Evolutionary conservation across 2,797 vertebrate genomes (phyloP).

Genomic region (Helostoma temminkii): DNA sequence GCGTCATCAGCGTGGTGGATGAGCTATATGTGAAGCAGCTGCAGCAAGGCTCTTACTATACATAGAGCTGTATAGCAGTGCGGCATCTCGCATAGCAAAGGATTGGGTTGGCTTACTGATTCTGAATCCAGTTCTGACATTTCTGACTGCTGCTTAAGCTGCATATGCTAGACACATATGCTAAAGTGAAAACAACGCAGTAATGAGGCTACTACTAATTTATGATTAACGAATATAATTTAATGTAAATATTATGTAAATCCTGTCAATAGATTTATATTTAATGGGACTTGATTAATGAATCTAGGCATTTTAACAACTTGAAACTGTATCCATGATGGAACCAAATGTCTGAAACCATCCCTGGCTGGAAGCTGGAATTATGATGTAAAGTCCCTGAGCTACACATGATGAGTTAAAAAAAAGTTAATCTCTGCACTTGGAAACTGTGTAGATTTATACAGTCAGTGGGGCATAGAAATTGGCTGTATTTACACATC

Average conservation of each 20-base stretch:
- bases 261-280: neutral
- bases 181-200: too few species aligned
- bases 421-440: constrained; percentile 25
- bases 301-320: neutral
- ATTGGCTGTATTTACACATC: constrained; percentile 57
- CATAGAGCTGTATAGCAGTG: too few species aligned
- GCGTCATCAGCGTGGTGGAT: constrained; percentile 10
- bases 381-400: constrained; percentile 14
- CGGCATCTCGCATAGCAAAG: too few species aligned
- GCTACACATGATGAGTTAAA: constrained; percentile 16
- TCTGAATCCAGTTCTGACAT: too few species aligned
- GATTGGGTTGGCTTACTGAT: too few species aligned
- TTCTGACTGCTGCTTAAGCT: too few species aligned
- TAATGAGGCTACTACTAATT: too few species aligned
- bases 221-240: too few species aligned
- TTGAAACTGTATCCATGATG: neutral
- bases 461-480: constrained; percentile 46
- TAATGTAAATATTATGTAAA: too few species aligned
- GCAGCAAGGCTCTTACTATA: too few species aligned
- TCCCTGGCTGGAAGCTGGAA: constrained; percentile 11
- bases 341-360: neutral
- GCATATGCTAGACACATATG: too few species aligned
- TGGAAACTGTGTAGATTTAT: constrained; percentile 32
- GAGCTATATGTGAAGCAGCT: constrained; percentile 36
- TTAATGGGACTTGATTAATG: too few species aligned